Evolutionary conservation across 2,113 vertebrate genomes (phyloP).

Genomic region (Pipra filicauda): DNA sequence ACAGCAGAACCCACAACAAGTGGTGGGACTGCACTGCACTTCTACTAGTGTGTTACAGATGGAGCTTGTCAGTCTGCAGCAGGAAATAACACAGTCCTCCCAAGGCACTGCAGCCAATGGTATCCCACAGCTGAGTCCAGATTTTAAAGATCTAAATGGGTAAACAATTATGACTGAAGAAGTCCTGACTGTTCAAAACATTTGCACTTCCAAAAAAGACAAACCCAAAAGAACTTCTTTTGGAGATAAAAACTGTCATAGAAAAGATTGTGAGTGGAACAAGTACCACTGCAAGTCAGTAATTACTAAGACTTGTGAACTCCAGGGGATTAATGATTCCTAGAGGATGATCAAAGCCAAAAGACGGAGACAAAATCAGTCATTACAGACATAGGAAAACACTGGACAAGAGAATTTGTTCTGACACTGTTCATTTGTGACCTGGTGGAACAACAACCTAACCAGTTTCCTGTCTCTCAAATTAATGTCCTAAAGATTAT

Average conservation of each 20-base stretch:
- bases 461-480: background rate
- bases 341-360: background rate
- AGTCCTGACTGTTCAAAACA: background rate
- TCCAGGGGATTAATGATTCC: background rate
- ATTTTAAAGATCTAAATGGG: background rate
- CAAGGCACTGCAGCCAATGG: background rate
- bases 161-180: background rate
- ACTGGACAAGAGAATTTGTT: background rate
- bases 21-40: background rate
- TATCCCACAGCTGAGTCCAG: background rate
- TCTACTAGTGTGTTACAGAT: accelerated
- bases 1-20: background rate
- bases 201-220: background rate
- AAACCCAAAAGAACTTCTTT: background rate
- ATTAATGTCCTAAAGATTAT: background rate
- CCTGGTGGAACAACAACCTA: background rate
- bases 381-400: background rate
- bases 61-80: background rate
- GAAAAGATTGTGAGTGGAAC: background rate
- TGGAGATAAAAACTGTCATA: background rate
- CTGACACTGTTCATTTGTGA: background rate
- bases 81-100: background rate
- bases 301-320: background rate
- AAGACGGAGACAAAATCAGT: background rate
- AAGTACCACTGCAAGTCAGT: background rate